Evolutionary conservation across 2,113 vertebrate genomes (phyloP).

Genomic region (Dolichotis patagonum): DNA sequence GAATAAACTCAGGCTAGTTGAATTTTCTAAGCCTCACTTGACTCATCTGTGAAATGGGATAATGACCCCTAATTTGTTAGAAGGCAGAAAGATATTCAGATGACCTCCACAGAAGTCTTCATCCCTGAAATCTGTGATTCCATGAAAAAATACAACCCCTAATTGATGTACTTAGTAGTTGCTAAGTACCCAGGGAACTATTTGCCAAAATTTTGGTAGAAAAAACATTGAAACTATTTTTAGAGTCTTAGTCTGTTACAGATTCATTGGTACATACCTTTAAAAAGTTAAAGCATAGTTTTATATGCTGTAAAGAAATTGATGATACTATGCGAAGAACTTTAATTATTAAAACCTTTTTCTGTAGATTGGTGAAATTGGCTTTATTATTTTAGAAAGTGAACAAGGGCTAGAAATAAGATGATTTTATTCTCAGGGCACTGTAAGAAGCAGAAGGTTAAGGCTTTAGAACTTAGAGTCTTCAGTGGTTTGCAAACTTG

Average conservation of each 20-base stretch:
- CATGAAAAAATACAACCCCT: not conserved
- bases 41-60: not conserved
- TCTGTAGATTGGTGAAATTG: not conserved
- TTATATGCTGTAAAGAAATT: constrained; percentile 8
- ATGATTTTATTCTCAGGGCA: not conserved
- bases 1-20: not conserved
- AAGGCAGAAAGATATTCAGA: not conserved
- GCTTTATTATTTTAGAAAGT: constrained; percentile 10
- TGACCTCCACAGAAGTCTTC: not conserved
- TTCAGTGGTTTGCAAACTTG: not conserved
- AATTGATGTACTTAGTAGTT: not conserved
- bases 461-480: not conserved
- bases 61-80: not conserved
- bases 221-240: not conserved
- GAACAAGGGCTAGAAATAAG: constrained; percentile 17
- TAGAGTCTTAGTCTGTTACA: not conserved
- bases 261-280: not conserved
- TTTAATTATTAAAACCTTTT: constrained; percentile 2
- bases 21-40: not conserved
- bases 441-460: not conserved
- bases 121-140: not conserved
- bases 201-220: not conserved
- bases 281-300: constrained; percentile 15
- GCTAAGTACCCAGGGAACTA: not conserved
- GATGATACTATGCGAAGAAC: not conserved